A percentile compares a stretch with the other conserved stretches of the same genome.
These are phyloP conservation scores for Apistogramma diplotaenia DNA, from an alignment of 2,113 vertebrate species.

Conservation along the genomic window DNA sequence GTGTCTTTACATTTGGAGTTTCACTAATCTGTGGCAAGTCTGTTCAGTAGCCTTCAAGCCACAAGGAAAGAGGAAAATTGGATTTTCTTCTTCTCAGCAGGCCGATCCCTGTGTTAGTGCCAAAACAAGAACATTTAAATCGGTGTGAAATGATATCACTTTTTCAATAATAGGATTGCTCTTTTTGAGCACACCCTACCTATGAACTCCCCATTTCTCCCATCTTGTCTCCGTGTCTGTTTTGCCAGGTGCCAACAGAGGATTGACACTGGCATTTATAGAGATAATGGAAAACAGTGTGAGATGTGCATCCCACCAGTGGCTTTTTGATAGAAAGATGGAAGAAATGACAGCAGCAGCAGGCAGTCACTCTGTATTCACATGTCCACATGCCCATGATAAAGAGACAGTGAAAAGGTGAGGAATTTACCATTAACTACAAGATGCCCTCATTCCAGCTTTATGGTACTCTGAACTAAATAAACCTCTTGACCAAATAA, in stretches of 20 bases:
- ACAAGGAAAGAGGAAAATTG: neutral
- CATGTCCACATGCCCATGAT: slow-evolving; percentile 35
- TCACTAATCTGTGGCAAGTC: slow-evolving; percentile 24
- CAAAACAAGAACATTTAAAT: slow-evolving; percentile 23
- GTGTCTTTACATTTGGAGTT: neutral
- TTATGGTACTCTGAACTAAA: too few relatives aligned
- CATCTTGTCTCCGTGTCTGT: neutral
- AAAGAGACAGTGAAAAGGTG: slow-evolving; percentile 45
- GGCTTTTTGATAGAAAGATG: slow-evolving; percentile 10
- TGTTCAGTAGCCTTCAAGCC: slow-evolving; percentile 6
- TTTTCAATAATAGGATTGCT: slow-evolving; percentile 43
- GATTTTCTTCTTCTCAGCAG: neutral
- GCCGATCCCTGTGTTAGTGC: neutral
- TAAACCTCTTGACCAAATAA: too few relatives aligned
- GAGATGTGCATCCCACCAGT: slow-evolving; percentile 46
- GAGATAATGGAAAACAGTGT: slow-evolving; percentile 66
- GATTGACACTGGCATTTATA: slow-evolving; percentile 63
- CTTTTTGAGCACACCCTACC: neutral
- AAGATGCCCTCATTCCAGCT: neutral
- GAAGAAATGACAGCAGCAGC: slow-evolving; percentile 32
- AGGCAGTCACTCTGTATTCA: slow-evolving; percentile 49
- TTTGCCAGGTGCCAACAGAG: slow-evolving; percentile 25
- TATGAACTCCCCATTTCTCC: neutral
- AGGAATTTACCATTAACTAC: slow-evolving; percentile 19
- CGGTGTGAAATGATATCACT: slow-evolving; percentile 45